Evolutionary conservation across 2,113 vertebrate species (phyloP).

Genomic region (Sarotherodon lohbergeri): DNA sequence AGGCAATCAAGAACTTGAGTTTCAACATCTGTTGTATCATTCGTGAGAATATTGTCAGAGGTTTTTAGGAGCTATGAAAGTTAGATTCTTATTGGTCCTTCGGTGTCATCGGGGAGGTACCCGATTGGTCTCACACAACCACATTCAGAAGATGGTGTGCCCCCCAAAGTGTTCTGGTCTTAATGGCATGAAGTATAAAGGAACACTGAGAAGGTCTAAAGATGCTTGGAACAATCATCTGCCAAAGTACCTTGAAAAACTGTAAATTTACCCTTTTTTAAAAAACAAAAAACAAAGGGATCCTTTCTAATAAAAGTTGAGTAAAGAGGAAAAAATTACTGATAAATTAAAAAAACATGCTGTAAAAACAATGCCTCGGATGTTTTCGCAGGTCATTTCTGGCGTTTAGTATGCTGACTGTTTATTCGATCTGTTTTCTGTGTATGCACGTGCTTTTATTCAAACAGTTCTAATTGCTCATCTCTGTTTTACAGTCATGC

Average conservation of each 20-base stretch:
- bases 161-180: background rate
- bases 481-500: constrained; percentile 81
- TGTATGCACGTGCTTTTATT: background rate
- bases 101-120: background rate
- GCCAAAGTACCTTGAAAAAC: background rate
- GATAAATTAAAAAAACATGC: background rate
- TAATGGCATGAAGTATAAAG: background rate
- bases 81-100: background rate
- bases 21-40: fast-evolving
- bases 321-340: background rate
- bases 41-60: fast-evolving
- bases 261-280: background rate
- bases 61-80: background rate
- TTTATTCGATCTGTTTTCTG: background rate
- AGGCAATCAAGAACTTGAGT: background rate
- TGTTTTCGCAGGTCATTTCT: background rate
- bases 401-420: background rate
- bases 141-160: background rate
- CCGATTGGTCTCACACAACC: background rate
- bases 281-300: no score
- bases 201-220: background rate
- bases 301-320: background rate
- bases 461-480: background rate
- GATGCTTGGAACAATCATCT: background rate
- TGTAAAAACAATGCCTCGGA: fast-evolving